Conservation (phyloP, 2,888 invertebrate genomes). For the Cataglyphis altisquamis region DNA sequence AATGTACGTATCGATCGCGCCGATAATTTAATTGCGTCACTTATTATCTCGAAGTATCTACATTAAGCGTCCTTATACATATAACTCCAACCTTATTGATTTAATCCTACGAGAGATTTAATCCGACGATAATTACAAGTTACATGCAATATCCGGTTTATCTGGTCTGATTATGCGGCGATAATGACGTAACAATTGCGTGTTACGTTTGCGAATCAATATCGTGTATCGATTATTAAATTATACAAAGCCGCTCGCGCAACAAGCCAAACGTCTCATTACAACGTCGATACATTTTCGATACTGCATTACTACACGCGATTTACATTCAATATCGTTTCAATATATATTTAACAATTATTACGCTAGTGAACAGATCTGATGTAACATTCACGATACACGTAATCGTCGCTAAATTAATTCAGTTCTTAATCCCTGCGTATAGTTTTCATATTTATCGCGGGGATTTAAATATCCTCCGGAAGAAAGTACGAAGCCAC, state of each 20-base stretch:
- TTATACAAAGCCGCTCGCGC: neutral
- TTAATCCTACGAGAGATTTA: conserved; percentile 12
- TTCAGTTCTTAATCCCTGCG: conserved; percentile 27
- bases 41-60: conserved; percentile 12
- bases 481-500: conserved; percentile 12
- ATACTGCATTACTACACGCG: neutral
- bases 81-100: conserved; percentile 1
- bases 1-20: neutral
- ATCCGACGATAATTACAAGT: conserved; percentile 26
- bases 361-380: neutral
- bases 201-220: conserved; percentile 35
- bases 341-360: neutral
- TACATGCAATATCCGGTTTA: neutral
- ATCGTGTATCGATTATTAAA: conserved; percentile 28
- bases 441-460: conserved; percentile 27
- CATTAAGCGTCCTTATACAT: conserved; percentile 1
- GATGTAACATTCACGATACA: neutral
- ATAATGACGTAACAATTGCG: conserved; percentile 40
- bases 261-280: conserved; percentile 9
- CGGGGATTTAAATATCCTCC: conserved; percentile 40
- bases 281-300: conserved; percentile 5
- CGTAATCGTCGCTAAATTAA: conserved; percentile 17
- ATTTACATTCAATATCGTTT: conserved; percentile 10
- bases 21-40: conserved; percentile 1
- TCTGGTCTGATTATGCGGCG: neutral